phyloP scores from a whole-genome alignment of 2,888 invertebrate genomes.

The Chrysotoxum bicinctum region DNA sequence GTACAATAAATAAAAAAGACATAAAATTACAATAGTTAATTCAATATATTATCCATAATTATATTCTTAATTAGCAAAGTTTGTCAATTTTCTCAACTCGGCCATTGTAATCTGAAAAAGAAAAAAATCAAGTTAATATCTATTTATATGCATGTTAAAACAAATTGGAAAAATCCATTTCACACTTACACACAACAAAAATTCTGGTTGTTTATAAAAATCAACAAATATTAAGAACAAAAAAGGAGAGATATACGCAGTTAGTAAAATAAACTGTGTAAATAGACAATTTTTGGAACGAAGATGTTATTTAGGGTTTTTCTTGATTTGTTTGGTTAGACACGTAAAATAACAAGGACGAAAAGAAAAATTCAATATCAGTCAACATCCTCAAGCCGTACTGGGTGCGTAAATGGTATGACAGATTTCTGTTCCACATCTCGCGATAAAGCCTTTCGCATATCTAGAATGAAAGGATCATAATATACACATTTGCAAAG shows the following conservation, averaged over 20 bases:
- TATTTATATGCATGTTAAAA: background rate
- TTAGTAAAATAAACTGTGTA: conserved; percentile 32
- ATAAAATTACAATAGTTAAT: background rate
- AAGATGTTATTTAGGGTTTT: conserved; percentile 19
- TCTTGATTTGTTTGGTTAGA: conserved; percentile 8
- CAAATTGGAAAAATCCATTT: background rate
- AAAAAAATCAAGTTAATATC: background rate
- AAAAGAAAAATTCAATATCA: conserved; percentile 77
- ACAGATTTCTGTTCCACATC: conserved; percentile 96
- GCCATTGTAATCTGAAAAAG: conserved; percentile 60
- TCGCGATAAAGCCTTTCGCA: conserved; percentile 98
- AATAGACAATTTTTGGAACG: conserved; percentile 19
- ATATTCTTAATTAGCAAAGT: conserved; percentile 3
- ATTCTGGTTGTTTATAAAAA: conserved; percentile 32
- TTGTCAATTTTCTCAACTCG: conserved; percentile 41
- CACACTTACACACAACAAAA: conserved; percentile 51
- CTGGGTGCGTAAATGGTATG: conserved; percentile 95
- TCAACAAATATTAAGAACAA: conserved; percentile 54
- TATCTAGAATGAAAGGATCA: conserved; percentile 87
- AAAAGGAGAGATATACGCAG: conserved; percentile 9
- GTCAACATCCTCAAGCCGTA: conserved; percentile 97
- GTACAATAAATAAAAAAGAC: background rate
- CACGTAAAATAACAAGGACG: background rate
- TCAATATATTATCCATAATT: conserved; percentile 1
- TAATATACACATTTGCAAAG: background rate